Evolutionary conservation across 2,113 vertebrate genomes (phyloP).

Genomic region (Ageneiosus marmoratus): DNA sequence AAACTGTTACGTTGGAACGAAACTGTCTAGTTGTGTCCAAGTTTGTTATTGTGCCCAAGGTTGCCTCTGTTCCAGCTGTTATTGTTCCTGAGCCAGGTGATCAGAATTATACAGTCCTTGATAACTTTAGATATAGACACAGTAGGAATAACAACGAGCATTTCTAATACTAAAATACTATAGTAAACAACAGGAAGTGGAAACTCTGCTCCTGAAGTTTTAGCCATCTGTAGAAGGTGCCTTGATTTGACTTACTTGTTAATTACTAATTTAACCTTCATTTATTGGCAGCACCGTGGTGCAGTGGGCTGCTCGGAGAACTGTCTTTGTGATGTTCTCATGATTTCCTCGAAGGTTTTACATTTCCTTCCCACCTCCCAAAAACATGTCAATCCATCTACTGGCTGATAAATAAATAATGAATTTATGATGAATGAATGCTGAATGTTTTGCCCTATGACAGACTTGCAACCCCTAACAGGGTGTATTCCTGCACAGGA

Average conservation of each 20-base stretch:
- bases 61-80: constrained; percentile 4
- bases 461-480: background rate
- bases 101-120: constrained; percentile 4
- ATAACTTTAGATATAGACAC: background rate
- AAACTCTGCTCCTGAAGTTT: background rate
- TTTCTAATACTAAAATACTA: background rate
- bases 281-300: background rate
- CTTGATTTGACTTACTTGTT: background rate
- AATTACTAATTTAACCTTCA: background rate
- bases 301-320: background rate
- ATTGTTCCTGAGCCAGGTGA: background rate
- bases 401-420: background rate
- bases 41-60: background rate
- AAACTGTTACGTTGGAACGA: background rate
- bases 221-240: background rate
- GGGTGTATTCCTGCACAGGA: background rate
- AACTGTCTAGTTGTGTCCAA: background rate
- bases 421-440: background rate
- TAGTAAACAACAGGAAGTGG: background rate
- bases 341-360: background rate
- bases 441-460: background rate
- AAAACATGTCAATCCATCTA: background rate
- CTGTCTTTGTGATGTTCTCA: background rate
- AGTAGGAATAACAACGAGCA: background rate
- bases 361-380: background rate